phyloP scores from a whole-genome alignment of 64 coral and sea anemone genomes.

The Platygyra sinensis region DNA sequence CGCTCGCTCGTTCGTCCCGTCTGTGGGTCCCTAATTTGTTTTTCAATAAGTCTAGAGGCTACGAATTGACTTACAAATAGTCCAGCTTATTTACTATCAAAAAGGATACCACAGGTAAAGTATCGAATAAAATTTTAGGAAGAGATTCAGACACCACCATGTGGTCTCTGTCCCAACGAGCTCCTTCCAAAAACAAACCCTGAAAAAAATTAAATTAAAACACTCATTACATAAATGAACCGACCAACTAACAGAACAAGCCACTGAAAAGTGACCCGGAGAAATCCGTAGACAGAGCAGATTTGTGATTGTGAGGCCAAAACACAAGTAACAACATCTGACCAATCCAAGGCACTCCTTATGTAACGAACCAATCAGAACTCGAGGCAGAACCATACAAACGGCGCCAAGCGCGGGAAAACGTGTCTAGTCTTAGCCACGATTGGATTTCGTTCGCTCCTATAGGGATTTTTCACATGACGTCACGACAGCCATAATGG shows the following conservation, averaged over 20 bases:
- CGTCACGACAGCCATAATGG: no score
- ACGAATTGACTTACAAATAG: not conserved
- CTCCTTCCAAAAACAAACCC: conserved; percentile 97
- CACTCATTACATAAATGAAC: not conserved
- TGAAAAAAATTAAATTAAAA: not conserved
- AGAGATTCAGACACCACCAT: conserved; percentile 89
- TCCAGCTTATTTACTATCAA: conserved; percentile 16
- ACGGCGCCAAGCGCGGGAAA: no score
- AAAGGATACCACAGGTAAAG: conserved; percentile 97
- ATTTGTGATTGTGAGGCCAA: not conserved
- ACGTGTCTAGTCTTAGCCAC: no score
- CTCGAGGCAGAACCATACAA: no score
- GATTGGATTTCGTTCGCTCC: no score
- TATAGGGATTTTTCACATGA: no score
- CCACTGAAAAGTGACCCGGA: not conserved
- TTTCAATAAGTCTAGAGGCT: no score
- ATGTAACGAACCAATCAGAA: no score
- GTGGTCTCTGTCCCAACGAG: conserved; percentile 85
- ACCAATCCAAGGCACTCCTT: no score
- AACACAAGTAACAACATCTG: no score
- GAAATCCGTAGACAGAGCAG: not conserved
- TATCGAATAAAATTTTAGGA: conserved; percentile 94
- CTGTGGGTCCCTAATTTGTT: no score
- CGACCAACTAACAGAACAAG: not conserved
- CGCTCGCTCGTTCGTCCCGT: no score